Conservation (phyloP, 2,888 invertebrate species). For the Corythucha ciliata region DNA sequence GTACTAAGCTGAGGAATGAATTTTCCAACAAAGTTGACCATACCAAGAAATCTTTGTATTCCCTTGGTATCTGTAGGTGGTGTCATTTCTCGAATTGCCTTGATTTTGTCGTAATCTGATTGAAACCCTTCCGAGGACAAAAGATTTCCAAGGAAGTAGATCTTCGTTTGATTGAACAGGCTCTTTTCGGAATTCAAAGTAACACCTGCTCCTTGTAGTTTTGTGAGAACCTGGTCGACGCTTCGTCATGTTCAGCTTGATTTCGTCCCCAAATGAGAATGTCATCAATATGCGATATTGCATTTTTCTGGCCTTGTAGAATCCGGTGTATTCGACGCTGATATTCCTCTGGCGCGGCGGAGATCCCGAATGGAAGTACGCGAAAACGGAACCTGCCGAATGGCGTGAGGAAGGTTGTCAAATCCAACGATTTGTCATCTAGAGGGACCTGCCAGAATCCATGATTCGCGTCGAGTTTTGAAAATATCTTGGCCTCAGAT, state of each 20-base stretch:
- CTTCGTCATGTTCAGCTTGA: constrained; percentile 18
- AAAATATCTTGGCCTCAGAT: constrained; percentile 30
- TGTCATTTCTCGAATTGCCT: constrained; percentile 20
- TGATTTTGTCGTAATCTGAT: constrained; percentile 22
- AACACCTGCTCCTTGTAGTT: constrained; percentile 7
- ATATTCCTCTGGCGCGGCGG: constrained; percentile 28
- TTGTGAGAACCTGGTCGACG: constrained; percentile 10
- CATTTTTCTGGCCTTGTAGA: constrained; percentile 24
- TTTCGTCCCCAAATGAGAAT: constrained; percentile 20
- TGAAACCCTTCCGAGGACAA: constrained; percentile 28
- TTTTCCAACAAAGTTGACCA: constrained; percentile 9
- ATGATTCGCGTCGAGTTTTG: constrained; percentile 34
- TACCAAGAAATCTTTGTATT: constrained; percentile 23
- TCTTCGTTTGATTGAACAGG: too few relatives aligned
- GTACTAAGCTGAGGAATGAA: constrained; percentile 22
- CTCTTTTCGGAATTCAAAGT: constrained; percentile 27
- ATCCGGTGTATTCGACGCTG: constrained; percentile 24
- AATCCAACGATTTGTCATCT: constrained; percentile 28
- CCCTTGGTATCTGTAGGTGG: constrained; percentile 19
- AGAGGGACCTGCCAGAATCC: constrained; percentile 34
- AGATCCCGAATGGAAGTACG: constrained; percentile 34
- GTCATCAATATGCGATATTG: constrained; percentile 26
- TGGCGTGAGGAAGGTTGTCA: constrained; percentile 33
- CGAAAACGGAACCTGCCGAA: constrained; percentile 34
- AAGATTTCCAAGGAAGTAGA: constrained; percentile 32